Conservation (phyloP, 2,797 vertebrate genomes). For the Gila robusta region DNA sequence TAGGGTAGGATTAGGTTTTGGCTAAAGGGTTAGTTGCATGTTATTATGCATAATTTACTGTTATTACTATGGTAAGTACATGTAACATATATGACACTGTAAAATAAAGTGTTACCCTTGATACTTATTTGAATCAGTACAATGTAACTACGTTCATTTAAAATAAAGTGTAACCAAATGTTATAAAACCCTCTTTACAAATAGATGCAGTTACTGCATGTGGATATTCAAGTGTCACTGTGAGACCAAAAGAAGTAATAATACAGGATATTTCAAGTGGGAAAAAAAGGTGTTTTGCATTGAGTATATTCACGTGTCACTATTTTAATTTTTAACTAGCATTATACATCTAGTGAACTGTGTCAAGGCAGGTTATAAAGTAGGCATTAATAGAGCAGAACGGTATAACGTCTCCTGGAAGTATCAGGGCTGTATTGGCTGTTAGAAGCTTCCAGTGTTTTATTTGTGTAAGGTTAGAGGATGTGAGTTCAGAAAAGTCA, state of each 20-base stretch:
- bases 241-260: neutral
- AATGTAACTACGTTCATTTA: no score
- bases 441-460: conserved; percentile 69
- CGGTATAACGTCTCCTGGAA: conserved; percentile 53
- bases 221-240: conserved; percentile 34
- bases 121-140: no score
- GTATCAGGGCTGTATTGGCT: conserved; percentile 57
- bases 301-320: neutral
- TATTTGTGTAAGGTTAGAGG: conserved; percentile 63
- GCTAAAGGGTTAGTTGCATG: no score
- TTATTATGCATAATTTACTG: no score
- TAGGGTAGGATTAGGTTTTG: no score
- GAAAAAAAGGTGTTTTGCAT: neutral
- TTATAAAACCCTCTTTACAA: conserved; percentile 53
- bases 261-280: conserved; percentile 6
- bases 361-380: neutral
- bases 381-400: neutral
- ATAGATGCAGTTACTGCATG: conserved; percentile 47
- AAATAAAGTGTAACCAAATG: neutral
- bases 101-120: neutral
- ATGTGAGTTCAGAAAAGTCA: conserved; percentile 50
- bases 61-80: no score
- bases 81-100: no score
- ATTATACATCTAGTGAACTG: neutral
- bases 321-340: neutral